Base-by-base conservation (phyloP, 2,113 vertebrate species). In the Phocoena sinus region DNA sequence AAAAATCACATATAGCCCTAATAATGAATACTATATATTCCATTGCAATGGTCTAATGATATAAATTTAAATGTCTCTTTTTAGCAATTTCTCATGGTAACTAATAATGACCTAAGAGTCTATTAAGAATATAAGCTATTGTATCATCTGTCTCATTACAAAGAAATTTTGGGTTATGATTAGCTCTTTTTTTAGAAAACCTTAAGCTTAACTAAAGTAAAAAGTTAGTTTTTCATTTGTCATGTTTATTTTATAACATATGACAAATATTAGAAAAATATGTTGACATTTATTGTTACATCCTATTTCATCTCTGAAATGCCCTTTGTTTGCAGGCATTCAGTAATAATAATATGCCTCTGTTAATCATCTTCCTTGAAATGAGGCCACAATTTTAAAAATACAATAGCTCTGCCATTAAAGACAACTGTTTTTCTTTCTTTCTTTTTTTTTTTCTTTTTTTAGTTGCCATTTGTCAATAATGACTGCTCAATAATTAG, bases 251-350 rank as follows among this genome's bases (percentile, higher is more conserved):
- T 85, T 58, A 70, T 6, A 89, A 47, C 8, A 5, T 31, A 47
- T 31, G 26, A 71, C 10, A 58, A 79, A 84, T 95, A 92, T 85
- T 97, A 74, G 68, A 95, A 89, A 96, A 73, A 50, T 21, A 85
- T 21, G n/a, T 31, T 33, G 2, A 28, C 13, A 25, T 56, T 92
- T 91, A 80, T 36, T 95, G 18, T 60, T 65, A 3, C 18, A 76
- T 86, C 4, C 53, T 60, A 3, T 44, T 91, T 94, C 67, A 38
- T 63, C 31, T 91, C 81, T 83, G n/a, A 91, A 77, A 60, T 76
- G 10, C 3, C 21, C 14, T 97, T 95, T 88, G 63, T 63, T 93
- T 74, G 28, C 67, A 93, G 88, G 5, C 28, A 85, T 60, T 90
- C 56, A 62, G 14, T 63, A 80, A 56, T 84, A n/a, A 73, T 11